Base-by-base conservation (phyloP, 2,113 vertebrate genomes). In the Pongo abelii region DNA sequence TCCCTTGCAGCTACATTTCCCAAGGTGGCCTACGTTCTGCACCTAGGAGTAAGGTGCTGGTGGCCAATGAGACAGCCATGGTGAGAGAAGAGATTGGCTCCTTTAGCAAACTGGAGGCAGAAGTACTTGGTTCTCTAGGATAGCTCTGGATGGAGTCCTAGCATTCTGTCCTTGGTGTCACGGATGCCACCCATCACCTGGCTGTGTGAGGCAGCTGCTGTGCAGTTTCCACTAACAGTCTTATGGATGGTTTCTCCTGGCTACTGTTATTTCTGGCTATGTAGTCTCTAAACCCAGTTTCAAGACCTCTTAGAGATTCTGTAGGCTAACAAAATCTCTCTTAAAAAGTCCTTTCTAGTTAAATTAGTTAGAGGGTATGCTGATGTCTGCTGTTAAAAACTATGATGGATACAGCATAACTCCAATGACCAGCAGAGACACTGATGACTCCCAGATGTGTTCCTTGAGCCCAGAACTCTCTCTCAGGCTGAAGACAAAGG, bases 221-320 rank as follows among this genome's bases (percentile, higher is more conserved):
- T 13, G 50, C 5, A 9, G 57, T 55, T 32, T 43, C 30, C 27
- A n/a, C 23, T 1, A 25, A 85, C 16, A 69, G 10, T 20, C 23
- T 7, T 7, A 17, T 79, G 55, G 18, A 52, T 72, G 61, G 17
- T 52, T 79, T 80, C 40, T 67, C 32, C 46, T 84, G 61, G 32
- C 46, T 59, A 48, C 23, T 22, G 20, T 81, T 69, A 48, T 67
- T 87, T 27, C 11, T 23, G 27, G 27, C 18, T 74, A n/a, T 9
- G 13, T 20, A 46, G 14, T n/a, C 77, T 69, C 52, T 32, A 91
- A 59, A 79, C 8, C 23, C 20, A 57, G 13, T 23, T 50, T 67
- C 3, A 79, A 91, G 32, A 79, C 38, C 25, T 93, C 86, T 46
- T 93, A 18, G 43, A 70, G 48, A 94, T 23, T 79, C 46, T 80